phyloP scores from a whole-genome alignment of 2,797 vertebrate genomes.

The Myotis daubentonii region DNA sequence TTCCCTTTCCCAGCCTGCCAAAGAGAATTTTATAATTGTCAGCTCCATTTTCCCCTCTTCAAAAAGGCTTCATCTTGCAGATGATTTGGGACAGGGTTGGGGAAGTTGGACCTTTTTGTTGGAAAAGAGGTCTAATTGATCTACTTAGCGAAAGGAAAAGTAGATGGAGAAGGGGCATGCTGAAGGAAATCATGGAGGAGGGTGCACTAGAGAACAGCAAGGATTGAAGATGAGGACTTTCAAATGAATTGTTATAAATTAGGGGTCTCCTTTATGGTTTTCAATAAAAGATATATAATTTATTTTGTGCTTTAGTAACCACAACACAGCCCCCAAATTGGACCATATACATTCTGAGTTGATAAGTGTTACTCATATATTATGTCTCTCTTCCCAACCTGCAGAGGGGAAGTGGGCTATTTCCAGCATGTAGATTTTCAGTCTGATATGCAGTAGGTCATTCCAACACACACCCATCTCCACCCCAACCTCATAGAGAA shows the following conservation, averaged over 20 bases:
- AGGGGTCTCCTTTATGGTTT: not conserved
- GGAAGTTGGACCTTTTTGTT: not conserved
- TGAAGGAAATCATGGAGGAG: not conserved
- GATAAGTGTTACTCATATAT: not conserved
- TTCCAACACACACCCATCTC: not conserved
- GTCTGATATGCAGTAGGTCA: not conserved
- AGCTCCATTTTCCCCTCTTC: not conserved
- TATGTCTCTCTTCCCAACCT: not conserved
- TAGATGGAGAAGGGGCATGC: no score
- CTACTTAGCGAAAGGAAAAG: not conserved
- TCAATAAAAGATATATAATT: constrained; percentile 4
- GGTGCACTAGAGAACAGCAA: not conserved
- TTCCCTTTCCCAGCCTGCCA: not conserved
- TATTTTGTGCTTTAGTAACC: not conserved
- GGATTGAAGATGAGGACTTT: not conserved
- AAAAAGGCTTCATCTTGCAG: constrained; percentile 24
- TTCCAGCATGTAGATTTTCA: not conserved
- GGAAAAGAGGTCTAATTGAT: not conserved
- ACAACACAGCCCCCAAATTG: not conserved
- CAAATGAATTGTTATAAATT: not conserved
- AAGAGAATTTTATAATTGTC: not conserved
- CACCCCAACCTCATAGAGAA: not conserved
- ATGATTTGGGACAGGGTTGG: not conserved
- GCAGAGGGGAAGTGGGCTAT: not conserved
- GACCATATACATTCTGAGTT: not conserved